Evolutionary conservation across 2,113 vertebrate genomes (phyloP), one percentile per base, ranked within the genome.

Genomic region (Maccullochella peelii): DNA sequence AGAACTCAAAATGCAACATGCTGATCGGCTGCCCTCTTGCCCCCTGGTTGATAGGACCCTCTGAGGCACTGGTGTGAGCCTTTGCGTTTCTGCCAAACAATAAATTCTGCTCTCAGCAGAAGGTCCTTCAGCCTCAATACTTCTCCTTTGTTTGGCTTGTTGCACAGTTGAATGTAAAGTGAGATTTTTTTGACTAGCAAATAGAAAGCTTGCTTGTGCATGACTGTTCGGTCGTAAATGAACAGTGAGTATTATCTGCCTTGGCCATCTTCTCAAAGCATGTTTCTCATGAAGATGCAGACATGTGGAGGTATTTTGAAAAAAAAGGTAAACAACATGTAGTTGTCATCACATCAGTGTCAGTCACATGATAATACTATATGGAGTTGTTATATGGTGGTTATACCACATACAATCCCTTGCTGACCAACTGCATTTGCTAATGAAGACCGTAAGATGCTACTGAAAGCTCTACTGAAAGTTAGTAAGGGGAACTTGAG

Each of bases 61-160:
- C 58, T 42, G 38, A 76, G 73, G 52, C 52, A 18, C 27, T 33
- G 36, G n/a, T 50, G 42, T 3, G 63, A 67, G 52, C 33, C 33
- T 86, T 84, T 86, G 54, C 71, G 61, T 61, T 63, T 65, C 27
- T 61, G 77, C 57, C 69, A 70, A 65, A 75, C 61, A 80, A 65
- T 69, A 54, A 38, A 82, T 77, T 72, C 40, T 40, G n/a, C 40
- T 55, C 49, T 73, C 63, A 66, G 58, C 73, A 59, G 36, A 49
- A 36, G 59, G 47, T 21, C 21, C 8, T 77, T 81, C 67, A 75
- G 79, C 52, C 54, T 73, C 33, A 66, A 21, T 44, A 40, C 16
- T 63, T 71, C 30, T 14, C 38, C 2, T 55, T 40, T 63, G 33
- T 27, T 65, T 27, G 20, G 36, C 47, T n/a, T 71, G 59, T 18